A percentile compares a stretch with the other conserved stretches of the same genome.
phyloP scores from a whole-genome alignment of 2,888 invertebrate genomes.

The Drosophila kuntzei region DNA sequence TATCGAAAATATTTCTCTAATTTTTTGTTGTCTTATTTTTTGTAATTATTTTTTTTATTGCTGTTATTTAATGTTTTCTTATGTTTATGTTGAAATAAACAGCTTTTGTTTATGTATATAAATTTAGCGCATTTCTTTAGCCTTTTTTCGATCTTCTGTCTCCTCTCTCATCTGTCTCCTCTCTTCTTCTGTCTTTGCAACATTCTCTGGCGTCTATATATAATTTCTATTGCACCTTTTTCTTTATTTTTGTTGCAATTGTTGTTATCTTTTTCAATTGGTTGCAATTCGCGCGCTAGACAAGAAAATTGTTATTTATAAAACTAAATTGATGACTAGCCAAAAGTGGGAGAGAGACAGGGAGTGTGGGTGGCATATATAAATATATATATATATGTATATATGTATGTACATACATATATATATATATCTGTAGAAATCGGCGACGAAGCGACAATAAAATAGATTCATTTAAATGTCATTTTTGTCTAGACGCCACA shows the following conservation, averaged over 20 bases:
- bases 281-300: conserved; percentile 59
- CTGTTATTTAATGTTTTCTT: conserved; percentile 32
- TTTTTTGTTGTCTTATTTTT: conserved; percentile 7
- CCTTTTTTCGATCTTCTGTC: conserved; percentile 19
- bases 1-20: conserved; percentile 14
- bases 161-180: background rate
- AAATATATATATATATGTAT: conserved; percentile 1
- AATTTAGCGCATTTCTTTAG: conserved; percentile 15
- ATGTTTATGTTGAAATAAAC: conserved; percentile 54
- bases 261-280: conserved; percentile 14
- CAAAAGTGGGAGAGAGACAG: background rate
- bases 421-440: conserved; percentile 31
- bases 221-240: conserved; percentile 20
- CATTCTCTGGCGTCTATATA: background rate
- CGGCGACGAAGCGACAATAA: conserved; percentile 80
- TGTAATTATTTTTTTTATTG: conserved; percentile 25
- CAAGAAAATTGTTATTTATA: conserved; percentile 51
- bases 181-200: background rate
- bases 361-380: conserved; percentile 6
- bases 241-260: background rate
- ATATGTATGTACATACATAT: background rate
- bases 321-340: conserved; percentile 31
- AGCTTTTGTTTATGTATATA: conserved; percentile 27
- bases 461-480: conserved; percentile 83
- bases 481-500: conserved; percentile 79